These are phyloP conservation scores for Acropora tenuis DNA, from an alignment of 64 coral and sea anemone genomes.

Conservation along the genomic window DNA sequence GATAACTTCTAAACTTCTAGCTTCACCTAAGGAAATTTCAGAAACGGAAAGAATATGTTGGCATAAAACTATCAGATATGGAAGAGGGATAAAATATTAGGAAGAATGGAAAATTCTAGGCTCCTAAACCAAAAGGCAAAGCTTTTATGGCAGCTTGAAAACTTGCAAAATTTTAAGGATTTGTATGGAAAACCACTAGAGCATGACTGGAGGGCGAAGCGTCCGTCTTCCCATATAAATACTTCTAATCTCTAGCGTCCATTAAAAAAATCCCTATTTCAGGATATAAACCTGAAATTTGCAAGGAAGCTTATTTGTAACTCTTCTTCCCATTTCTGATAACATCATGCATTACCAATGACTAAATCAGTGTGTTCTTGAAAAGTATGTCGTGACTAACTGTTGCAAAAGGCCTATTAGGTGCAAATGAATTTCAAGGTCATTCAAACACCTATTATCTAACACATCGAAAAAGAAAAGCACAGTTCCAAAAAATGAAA, in stretches of 20 bases:
- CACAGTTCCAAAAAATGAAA: neutral
- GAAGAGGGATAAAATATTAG: slow-evolving; percentile 11
- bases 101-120: slow-evolving; percentile 15
- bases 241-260: neutral
- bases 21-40: neutral
- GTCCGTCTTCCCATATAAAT: slow-evolving; percentile 11
- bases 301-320: slow-evolving; percentile 8
- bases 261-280: neutral
- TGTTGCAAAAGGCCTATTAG: neutral
- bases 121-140: neutral
- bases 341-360: slow-evolving; percentile 18
- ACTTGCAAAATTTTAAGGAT: neutral
- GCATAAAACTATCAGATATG: slow-evolving; percentile 9
- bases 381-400: slow-evolving; percentile 8
- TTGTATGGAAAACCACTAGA: neutral
- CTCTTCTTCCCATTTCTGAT: slow-evolving; percentile 1
- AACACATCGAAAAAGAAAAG: neutral
- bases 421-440: neutral
- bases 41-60: neutral
- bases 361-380: slow-evolving; percentile 19
- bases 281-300: slow-evolving; percentile 23
- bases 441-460: neutral
- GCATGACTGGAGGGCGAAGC: neutral
- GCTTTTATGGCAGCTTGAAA: slow-evolving; percentile 8
- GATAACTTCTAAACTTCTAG: slow-evolving; percentile 6